Base-by-base conservation (phyloP, 2,888 invertebrate genomes). In the Cantharis nigra region DNA sequence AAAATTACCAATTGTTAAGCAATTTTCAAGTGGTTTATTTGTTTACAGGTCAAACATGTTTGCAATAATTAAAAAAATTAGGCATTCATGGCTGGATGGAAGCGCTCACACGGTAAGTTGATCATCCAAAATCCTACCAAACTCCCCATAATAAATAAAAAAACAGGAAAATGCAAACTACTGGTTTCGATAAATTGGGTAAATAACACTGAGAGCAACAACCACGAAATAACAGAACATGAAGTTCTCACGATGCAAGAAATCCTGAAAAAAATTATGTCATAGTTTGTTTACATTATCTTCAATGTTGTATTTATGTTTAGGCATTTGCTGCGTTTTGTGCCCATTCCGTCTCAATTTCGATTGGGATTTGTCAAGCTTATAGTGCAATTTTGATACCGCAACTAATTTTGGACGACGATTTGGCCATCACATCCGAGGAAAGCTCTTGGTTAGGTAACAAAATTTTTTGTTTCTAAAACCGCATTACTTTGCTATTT, bases 341-440 rank as follows among this genome's bases (percentile, higher is more conserved):
- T 74, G 94, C 94, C 64, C 94, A 94, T 87, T 92, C 93, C 14
- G 93, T 94, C 83, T 94, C 94, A 85, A 93, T 94, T 84, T 94
- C 94, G 71, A 93, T 94, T 81, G 94, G 94, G 0, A 92, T 94
- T 85, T 92, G 93, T 79, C 94, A 94, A 86, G 94, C 94, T 64
- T 94, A 93, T 89, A 94, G 94, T 65, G 94, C 94, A 1, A 93
- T 94, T 30, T 90, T 94, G 83, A 89, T 94, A 80, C 94, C 94
- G 72, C 94, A 94, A 88, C 91, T 94, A 80, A 88, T 90, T 71
- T 89, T 87, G 49, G 90, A 91, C 0, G 85, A 88, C 11, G 87
- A 91, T 72, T 90, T 91, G 2, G 86, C 89, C 63, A 90, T 93
- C 80, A 91, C 92, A 5, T 89, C 90, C 63, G 92, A 92, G 79